These are phyloP conservation scores for Sturmia bella DNA, from an alignment of 2,888 invertebrate species.

Conservation along the genomic window DNA sequence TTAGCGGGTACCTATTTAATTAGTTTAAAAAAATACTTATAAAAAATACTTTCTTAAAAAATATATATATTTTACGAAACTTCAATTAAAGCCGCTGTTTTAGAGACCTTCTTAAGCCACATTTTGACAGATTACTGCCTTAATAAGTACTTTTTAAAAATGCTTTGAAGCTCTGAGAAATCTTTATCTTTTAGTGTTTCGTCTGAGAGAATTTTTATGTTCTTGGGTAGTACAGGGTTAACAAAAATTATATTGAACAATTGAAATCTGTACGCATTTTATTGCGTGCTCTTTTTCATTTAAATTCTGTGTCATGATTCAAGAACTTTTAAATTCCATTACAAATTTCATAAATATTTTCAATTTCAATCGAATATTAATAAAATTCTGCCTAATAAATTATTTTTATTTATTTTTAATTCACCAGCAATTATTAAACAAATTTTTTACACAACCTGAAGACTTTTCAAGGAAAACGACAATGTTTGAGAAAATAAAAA, in stretches of 20 bases:
- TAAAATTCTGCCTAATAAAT: constrained; percentile 19
- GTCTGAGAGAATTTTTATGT: background rate
- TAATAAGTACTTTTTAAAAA: too few species aligned
- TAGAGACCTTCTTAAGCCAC: too few species aligned
- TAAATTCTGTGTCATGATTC: background rate
- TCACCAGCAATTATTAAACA: constrained; percentile 52
- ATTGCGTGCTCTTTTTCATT: background rate
- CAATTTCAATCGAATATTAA: constrained; percentile 32
- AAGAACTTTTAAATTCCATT: background rate
- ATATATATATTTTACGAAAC: too few species aligned
- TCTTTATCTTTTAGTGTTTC: background rate
- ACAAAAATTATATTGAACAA: too few species aligned
- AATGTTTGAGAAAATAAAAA: constrained; percentile 41
- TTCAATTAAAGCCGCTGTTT: too few species aligned
- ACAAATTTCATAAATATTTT: constrained; percentile 37
- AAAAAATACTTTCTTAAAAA: too few species aligned
- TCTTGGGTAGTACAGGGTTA: too few species aligned
- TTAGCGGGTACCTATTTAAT: too few species aligned
- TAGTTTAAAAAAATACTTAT: too few species aligned
- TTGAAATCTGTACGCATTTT: too few species aligned
- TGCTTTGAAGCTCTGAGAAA: constrained; percentile 13
- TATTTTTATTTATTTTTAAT: constrained; percentile 24
- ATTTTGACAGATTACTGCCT: too few species aligned
- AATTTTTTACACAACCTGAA: constrained; percentile 54
- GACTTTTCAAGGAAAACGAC: constrained; percentile 69